Conservation (phyloP, 2,888 invertebrate genomes). For the Aphodius granarius region DNA sequence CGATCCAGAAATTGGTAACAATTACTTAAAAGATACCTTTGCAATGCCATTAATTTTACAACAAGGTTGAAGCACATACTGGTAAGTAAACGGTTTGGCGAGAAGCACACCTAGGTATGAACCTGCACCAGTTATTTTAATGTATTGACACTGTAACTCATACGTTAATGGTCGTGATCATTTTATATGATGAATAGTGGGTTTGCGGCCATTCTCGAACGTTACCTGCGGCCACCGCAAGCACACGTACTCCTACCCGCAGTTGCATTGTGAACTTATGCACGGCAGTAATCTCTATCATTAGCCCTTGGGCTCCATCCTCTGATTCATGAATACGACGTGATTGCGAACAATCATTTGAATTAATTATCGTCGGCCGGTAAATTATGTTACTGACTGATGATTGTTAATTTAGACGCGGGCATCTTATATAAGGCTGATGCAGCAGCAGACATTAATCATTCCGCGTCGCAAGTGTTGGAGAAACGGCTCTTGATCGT, state of each 20-base stretch:
- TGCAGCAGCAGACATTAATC: conserved; percentile 3
- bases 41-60: too few species aligned
- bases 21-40: too few species aligned
- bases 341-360: conserved; percentile 28
- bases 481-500: conserved; percentile 3
- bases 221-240: conserved; percentile 13
- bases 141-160: conserved; percentile 2
- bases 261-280: conserved; percentile 26
- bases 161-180: conserved; percentile 8
- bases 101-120: too few species aligned
- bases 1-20: too few species aligned
- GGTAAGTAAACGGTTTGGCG: too few species aligned
- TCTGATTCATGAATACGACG: conserved; percentile 32
- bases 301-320: conserved; percentile 23
- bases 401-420: conserved; percentile 20
- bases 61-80: too few species aligned
- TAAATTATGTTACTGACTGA: conserved; percentile 20
- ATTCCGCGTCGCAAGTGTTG: background rate
- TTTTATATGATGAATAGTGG: conserved; percentile 16
- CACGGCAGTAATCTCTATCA: conserved; percentile 27
- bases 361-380: conserved; percentile 27
- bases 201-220: background rate
- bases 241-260: background rate
- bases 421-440: background rate
- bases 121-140: conserved; percentile 13